Evolutionary conservation across 2,113 vertebrate species (phyloP), one percentile per base, ranked within the genome.

Genomic region (Entelurus aequoreus): DNA sequence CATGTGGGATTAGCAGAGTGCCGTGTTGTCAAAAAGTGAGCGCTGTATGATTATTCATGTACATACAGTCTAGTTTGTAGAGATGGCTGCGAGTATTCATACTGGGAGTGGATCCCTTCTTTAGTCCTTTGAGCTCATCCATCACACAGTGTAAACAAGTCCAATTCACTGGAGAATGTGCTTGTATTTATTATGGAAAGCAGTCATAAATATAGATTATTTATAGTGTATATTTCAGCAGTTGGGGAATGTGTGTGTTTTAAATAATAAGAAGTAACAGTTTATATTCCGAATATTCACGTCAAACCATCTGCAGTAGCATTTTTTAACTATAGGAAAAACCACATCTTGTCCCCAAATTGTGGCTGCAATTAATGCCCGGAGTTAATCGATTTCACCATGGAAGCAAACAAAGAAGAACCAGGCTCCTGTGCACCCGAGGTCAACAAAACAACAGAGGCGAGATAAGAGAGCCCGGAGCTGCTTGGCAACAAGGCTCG

Each of bases 321-420:
- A n/a, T 63, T 54, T 75, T 89, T 84, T 84, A 74, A 74, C 70
- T 60, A 61, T 63, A 2, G 28, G 28, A 78, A 82, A 87, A 55
- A 54, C 69, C 87, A 87, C 74, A 55, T 46, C 62, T 66, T 78
- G 76, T 83, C 70, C 71, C 37, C 79, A 62, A 81, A 86, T 82
- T 48, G 70, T 80, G 76, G 65, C 77, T 47, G 74, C 79, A 79
- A 65, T 86, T 85, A 84, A 74, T 87, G 74, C 80, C 74, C 78
- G 86, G 86, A 85, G 82, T 81, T 90, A 90, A 90, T 88, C 62
- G 71, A 86, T 87, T 85, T 76, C 71, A 82, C 85, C 68, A 8
- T 86, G 76, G 83, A 89, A 67, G 58, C 67, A 67, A 75, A 74
- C 76, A 72, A 77, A 54, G 67, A 76, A 62, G 66, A 75, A 57